Conservation (phyloP, 2,113 vertebrate species). For the Leptodactylus fuscus region DNA sequence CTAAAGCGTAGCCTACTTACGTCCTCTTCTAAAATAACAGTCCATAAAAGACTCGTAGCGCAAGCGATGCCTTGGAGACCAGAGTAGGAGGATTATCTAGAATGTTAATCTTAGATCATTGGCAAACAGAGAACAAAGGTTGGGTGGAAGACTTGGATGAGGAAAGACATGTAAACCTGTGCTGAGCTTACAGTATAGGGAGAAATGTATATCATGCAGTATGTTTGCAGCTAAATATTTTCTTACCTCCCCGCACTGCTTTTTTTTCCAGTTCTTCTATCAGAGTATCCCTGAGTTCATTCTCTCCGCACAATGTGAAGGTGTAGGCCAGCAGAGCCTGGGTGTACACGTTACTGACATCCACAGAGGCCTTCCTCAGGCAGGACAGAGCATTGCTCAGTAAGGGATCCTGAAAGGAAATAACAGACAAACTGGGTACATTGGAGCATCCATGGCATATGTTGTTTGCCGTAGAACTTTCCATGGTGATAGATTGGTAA, state of each 20-base stretch:
- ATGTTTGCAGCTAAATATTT: background rate
- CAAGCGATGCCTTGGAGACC: no score
- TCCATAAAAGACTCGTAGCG: no score
- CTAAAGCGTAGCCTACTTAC: no score
- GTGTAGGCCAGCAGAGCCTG: constrained; percentile 84
- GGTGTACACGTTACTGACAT: constrained; percentile 74
- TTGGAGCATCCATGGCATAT: background rate
- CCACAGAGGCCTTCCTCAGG: constrained; percentile 63
- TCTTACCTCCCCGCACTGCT: constrained; percentile 67
- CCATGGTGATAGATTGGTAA: no score
- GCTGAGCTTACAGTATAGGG: no score
- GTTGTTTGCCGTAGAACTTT: background rate
- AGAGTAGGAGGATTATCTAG: no score
- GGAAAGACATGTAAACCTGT: no score
- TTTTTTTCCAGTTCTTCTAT: constrained; percentile 64
- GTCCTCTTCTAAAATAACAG: no score
- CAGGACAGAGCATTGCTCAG: constrained; percentile 77
- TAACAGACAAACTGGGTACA: background rate
- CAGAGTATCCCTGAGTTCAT: constrained; percentile 65
- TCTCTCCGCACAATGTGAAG: constrained; percentile 80
- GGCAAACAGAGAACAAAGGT: no score
- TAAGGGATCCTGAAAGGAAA: constrained; percentile 70
- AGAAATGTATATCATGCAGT: no score
- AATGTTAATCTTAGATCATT: no score
- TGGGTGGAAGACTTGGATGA: no score